phyloP scores from a whole-genome alignment of 2,113 vertebrate genomes.

The Malurus elegans region DNA sequence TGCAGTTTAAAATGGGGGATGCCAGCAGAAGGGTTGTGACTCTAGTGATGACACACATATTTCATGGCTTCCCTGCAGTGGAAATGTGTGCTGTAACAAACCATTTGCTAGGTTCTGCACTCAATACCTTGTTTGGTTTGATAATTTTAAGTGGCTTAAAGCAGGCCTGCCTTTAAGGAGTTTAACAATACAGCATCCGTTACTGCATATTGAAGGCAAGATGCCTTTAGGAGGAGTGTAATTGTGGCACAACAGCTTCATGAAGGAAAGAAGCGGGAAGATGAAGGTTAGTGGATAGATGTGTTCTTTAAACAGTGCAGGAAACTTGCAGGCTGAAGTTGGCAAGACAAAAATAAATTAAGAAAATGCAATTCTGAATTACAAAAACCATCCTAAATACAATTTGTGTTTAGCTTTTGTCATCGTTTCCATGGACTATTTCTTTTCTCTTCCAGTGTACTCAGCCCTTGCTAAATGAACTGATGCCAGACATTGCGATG shows the following conservation, averaged over 20 bases:
- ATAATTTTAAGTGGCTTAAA: not conserved
- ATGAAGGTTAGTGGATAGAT: not conserved
- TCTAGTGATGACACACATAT: fast-evolving
- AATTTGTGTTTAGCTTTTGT: not conserved
- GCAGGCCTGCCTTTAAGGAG: not conserved
- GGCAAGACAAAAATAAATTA: not conserved
- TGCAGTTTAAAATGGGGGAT: not conserved
- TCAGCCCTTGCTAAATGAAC: conserved; percentile 91
- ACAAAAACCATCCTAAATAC: not conserved
- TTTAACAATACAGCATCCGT: not conserved
- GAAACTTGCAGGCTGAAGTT: not conserved
- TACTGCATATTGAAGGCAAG: not conserved
- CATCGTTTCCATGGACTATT: not conserved
- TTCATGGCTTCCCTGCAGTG: fast-evolving
- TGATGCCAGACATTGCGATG: conserved; percentile 98
- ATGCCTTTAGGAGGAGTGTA: not conserved
- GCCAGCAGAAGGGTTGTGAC: not conserved
- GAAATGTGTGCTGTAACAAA: not conserved
- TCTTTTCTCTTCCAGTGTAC: conserved; percentile 77
- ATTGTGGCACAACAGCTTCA: not conserved
- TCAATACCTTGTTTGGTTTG: not conserved
- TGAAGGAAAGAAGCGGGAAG: not conserved
- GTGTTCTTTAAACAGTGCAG: not conserved
- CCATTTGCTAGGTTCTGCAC: not conserved
- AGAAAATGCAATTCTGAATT: not conserved